These are phyloP conservation scores for Holacanthella duospinosa DNA, from an alignment of 2,888 invertebrate genomes.

Conservation along the genomic window DNA sequence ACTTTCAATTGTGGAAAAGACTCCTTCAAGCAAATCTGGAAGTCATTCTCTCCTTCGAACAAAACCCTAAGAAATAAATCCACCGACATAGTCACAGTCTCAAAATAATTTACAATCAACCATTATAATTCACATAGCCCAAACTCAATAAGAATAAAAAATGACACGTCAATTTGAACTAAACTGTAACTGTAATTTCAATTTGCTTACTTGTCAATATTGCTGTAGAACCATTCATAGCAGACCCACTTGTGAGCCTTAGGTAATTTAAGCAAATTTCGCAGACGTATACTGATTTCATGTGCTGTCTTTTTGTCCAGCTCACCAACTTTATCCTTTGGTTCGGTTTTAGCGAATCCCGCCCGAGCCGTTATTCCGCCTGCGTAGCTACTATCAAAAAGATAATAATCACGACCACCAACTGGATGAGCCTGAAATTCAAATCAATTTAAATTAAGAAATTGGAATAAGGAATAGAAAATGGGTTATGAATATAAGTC, in stretches of 20 bases:
- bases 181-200: too few relatives aligned
- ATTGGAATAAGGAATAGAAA: not conserved
- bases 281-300: conserved; percentile 71
- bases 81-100: too few relatives aligned
- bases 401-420: not conserved
- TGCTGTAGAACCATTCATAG: conserved; percentile 99
- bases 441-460: not conserved
- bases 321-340: conserved; percentile 5
- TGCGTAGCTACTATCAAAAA: not conserved
- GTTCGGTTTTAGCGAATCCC: not conserved
- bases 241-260: conserved; percentile 99
- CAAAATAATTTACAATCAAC: conserved; percentile 2
- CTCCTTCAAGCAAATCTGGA: conserved; percentile 82
- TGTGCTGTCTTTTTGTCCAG: conserved; percentile 80
- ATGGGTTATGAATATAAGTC: not conserved
- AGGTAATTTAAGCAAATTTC: conserved; percentile 89
- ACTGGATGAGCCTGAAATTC: not conserved
- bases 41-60: conserved; percentile 93
- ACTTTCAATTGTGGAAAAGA: conserved; percentile 85
- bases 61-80: conserved; percentile 56
- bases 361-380: not conserved
- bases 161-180: too few relatives aligned
- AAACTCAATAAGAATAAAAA: too few relatives aligned
- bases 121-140: too few relatives aligned
- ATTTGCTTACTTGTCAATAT: conserved; percentile 67